These are phyloP conservation scores for Neogale vison DNA, from an alignment of 2,113 vertebrate species.

Conservation along the genomic window DNA sequence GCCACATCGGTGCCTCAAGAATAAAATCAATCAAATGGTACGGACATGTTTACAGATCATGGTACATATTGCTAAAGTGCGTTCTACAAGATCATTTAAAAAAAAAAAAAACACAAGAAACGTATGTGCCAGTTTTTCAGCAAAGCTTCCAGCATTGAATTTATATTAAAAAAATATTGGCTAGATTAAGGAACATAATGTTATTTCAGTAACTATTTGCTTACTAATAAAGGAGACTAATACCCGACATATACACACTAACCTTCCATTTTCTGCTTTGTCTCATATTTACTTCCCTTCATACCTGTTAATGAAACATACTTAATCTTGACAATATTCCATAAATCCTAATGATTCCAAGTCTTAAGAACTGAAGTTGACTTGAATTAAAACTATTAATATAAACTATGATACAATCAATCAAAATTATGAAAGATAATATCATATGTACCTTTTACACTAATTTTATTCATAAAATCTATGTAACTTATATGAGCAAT, in stretches of 20 bases:
- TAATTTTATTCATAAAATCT: not conserved
- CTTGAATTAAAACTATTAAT: not conserved
- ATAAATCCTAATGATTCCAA: not conserved
- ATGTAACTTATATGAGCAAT: not conserved
- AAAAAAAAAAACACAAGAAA: not conserved
- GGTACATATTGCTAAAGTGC: not conserved
- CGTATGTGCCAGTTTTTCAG: not conserved
- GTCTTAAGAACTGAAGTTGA: not conserved
- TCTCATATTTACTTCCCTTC: not conserved
- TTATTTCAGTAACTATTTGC: not conserved
- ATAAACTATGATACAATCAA: not conserved
- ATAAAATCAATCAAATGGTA: not conserved
- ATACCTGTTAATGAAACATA: not conserved
- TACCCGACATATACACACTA: not conserved
- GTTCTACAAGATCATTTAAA: not conserved
- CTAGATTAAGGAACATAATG: not conserved
- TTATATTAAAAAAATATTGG: not conserved
- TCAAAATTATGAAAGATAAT: not conserved
- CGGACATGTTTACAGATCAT: not conserved
- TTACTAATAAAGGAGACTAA: not conserved
- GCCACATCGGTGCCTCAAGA: not conserved
- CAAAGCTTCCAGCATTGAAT: not conserved
- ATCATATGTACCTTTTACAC: not conserved
- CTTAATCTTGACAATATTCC: not conserved
- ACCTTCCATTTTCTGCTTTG: not conserved